A percentile compares a stretch with the other conserved stretches of the same genome.
phyloP scores from a whole-genome alignment of 1,140 invertebrate genomes.

The Helicoverpa armigera region DNA sequence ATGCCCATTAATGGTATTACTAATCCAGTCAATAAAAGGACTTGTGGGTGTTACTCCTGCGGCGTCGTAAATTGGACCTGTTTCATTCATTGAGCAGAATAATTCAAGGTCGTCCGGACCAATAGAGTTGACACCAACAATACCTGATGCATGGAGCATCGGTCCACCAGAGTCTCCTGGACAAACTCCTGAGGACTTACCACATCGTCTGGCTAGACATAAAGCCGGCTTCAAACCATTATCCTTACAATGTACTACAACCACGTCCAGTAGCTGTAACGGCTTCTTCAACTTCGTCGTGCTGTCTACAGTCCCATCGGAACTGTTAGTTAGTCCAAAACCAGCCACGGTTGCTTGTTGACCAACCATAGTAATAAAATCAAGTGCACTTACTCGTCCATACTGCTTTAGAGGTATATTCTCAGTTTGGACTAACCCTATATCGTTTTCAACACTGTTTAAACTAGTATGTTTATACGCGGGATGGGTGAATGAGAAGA shows the following conservation, averaged over 20 bases:
- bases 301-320: not conserved
- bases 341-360: slow-evolving; percentile 18
- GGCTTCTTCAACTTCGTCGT: not conserved
- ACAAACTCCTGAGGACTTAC: not conserved
- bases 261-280: not conserved
- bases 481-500: not conserved
- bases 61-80: not conserved
- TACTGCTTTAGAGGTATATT: not conserved
- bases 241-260: not conserved
- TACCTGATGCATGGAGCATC: slow-evolving; percentile 27
- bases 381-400: not conserved
- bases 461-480: not conserved
- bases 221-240: not conserved
- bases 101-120: not conserved
- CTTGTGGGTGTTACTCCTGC: slow-evolving; percentile 37
- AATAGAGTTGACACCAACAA: slow-evolving; percentile 38
- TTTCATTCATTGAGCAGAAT: not conserved
- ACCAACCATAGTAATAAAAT: slow-evolving; percentile 3
- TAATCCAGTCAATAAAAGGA: slow-evolving; percentile 50
- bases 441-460: not conserved
- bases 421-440: not conserved
- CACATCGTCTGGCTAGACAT: slow-evolving; percentile 31
- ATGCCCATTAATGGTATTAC: not conserved
- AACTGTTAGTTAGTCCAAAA: not conserved
- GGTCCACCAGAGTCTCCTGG: slow-evolving; percentile 48